Evolutionary conservation across 2,113 vertebrate genomes (phyloP), one percentile per base, ranked within the genome.

Genomic region (Coturnix japonica): DNA sequence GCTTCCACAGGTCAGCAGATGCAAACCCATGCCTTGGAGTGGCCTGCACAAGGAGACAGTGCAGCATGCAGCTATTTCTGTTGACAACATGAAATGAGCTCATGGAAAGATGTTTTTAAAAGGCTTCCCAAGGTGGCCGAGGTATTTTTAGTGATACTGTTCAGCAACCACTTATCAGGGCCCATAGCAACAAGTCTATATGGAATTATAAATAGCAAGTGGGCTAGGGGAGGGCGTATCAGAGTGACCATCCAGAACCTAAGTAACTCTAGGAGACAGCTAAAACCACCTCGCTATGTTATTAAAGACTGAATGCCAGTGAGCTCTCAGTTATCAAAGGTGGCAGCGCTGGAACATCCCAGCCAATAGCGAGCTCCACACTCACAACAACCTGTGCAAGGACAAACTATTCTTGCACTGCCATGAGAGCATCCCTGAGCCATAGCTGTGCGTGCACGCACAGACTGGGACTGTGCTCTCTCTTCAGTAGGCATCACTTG

Each of bases 171-270:
- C 90, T 96, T 96, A 97, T 93, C 89, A 96, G 96, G 94, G 93
- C 90, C 98, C 85, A 98, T 98, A 97, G 96, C 94, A 98, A 97
- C 96, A 97, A 94, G 92, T 95, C 93, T 79, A 92, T 94, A 91
- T 72, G 43, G 91, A 73, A 95, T 79, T 96, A 96, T 95, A 97
- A 97, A 97, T 96, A 97, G 85, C 13, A 10, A 94, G 92, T 74
- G 85, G 77, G 91, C 85, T 77, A 5, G 31, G 73, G 84, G 86
- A 94, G 84, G 61, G 65, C 3, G 11, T 51, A 81, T 91, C 54
- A 80, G 57, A 93, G 78, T 95, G 91, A 95, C 95, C 94, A 93
- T 84, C 84, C 70, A 95, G 93, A 97, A 95, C 85, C 86, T 39
- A 64, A 85, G 80, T 91, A 96, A 95, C 95, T 91, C 91, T 57